A percentile compares a stretch with the other conserved stretches of the same genome.
These are phyloP conservation scores for Pammene fasciana DNA, from an alignment of 2,888 invertebrate species.

Conservation along the genomic window DNA sequence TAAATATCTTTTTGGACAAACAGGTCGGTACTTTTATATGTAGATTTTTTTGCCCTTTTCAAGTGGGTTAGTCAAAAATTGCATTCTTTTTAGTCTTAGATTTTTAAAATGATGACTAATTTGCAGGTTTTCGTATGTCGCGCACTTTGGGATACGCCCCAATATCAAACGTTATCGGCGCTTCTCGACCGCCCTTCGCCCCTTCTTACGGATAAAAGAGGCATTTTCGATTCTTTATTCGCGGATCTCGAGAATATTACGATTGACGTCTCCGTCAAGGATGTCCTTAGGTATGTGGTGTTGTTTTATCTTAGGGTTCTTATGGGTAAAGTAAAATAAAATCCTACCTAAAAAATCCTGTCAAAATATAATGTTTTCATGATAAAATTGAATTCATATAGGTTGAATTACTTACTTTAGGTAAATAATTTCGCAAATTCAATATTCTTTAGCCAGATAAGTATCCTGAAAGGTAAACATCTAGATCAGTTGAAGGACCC, in stretches of 20 bases:
- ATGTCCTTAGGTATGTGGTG: conserved; percentile 74
- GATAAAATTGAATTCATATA: too few relatives aligned
- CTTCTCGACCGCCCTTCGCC: conserved; percentile 87
- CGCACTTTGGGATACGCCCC: conserved; percentile 86
- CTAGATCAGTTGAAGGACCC: background rate
- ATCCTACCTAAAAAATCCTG: background rate
- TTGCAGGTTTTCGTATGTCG: conserved; percentile 86
- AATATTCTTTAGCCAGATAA: background rate
- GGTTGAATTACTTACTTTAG: too few relatives aligned
- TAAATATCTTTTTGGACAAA: too few relatives aligned
- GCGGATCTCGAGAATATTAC: conserved; percentile 80
- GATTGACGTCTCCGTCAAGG: conserved; percentile 78
- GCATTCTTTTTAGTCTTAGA: too few relatives aligned
- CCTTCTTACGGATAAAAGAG: conserved; percentile 78
- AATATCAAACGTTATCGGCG: conserved; percentile 85
- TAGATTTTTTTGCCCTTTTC: too few relatives aligned
- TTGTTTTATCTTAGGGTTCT: too few relatives aligned
- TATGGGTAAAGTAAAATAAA: too few relatives aligned
- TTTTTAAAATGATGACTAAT: background rate
- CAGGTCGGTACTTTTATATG: too few relatives aligned
- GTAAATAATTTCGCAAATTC: too few relatives aligned
- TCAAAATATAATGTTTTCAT: too few relatives aligned
- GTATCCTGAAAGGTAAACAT: background rate
- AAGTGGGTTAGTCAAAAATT: too few relatives aligned
- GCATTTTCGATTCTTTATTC: conserved; percentile 80